Evolutionary conservation across 37 sponge, comb jelly and placozoan species (phyloP).

Genomic region (Hormiphora californensis): DNA sequence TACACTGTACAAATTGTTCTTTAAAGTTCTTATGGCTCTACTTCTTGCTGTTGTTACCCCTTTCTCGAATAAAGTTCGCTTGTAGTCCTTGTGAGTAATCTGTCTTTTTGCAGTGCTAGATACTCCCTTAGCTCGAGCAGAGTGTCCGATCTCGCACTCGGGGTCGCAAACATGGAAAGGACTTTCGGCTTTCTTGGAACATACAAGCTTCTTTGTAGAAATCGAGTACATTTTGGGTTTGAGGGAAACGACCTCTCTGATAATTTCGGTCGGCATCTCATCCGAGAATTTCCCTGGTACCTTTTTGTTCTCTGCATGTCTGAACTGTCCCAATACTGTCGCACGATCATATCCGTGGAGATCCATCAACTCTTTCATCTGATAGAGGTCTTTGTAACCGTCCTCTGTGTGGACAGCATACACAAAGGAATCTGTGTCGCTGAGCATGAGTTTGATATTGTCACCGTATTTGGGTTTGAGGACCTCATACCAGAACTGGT

Average conservation of each 20-base stretch:
- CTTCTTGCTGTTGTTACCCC: not conserved
- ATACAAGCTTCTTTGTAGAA: no score
- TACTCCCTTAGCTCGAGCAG: slow-evolving; percentile 10
- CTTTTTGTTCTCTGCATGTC: not conserved
- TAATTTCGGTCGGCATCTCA: not conserved
- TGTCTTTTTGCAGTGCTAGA: slow-evolving; percentile 2
- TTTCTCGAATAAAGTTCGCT: not conserved
- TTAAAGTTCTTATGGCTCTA: not conserved
- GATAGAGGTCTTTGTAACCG: not conserved
- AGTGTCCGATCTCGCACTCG: not conserved
- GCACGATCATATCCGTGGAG: not conserved
- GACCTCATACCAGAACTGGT: slow-evolving; percentile 5
- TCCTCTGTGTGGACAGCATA: not conserved
- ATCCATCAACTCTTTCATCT: not conserved
- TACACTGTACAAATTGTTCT: not conserved
- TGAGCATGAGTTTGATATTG: not conserved
- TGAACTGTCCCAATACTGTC: not conserved
- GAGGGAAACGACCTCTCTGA: slow-evolving; percentile 16
- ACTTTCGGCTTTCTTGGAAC: no score
- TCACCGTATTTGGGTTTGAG: not conserved
- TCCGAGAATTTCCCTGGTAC: slow-evolving; percentile 28
- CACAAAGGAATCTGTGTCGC: slow-evolving; percentile 1
- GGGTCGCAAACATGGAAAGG: not conserved
- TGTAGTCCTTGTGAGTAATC: not conserved
- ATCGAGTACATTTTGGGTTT: slow-evolving; percentile 29